Conservation (phyloP, 2,113 vertebrate genomes). For the Archilochus colubris region DNA sequence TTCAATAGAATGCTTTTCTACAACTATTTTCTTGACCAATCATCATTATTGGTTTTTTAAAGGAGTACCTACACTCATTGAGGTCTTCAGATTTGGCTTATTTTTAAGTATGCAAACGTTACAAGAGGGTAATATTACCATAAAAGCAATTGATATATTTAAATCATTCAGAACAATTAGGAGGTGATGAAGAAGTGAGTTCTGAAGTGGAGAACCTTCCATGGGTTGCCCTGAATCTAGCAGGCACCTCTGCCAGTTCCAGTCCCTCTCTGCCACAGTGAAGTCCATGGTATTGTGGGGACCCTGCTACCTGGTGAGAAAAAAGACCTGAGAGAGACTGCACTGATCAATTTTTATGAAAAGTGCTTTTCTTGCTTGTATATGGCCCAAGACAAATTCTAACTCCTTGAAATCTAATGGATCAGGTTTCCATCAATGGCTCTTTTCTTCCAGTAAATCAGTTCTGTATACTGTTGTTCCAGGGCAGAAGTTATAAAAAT, state of each 20-base stretch:
- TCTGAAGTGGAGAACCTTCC: not conserved
- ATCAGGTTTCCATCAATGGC: not conserved
- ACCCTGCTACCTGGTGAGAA: not conserved
- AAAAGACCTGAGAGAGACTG: not conserved
- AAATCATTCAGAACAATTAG: not conserved
- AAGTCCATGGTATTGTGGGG: not conserved
- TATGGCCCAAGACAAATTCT: not conserved
- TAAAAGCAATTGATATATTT: not conserved
- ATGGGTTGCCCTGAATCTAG: not conserved
- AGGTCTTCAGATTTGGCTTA: not conserved
- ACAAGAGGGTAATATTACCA: not conserved
- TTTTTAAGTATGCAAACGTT: not conserved
- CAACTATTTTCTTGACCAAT: not conserved
- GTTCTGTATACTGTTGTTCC: not conserved
- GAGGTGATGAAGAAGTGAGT: not conserved
- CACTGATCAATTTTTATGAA: accelerated
- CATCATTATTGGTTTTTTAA: not conserved
- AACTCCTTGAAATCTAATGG: not conserved
- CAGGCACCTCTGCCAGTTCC: not conserved
- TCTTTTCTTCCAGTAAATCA: not conserved
- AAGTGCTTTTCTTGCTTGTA: not conserved
- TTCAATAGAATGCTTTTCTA: not conserved
- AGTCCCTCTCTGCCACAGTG: not conserved
- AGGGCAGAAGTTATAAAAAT: not conserved
- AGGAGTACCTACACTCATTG: not conserved